Evolutionary conservation across 2,113 vertebrate genomes (phyloP), one percentile per base, ranked within the genome.

Genomic region (Progne subis): DNA sequence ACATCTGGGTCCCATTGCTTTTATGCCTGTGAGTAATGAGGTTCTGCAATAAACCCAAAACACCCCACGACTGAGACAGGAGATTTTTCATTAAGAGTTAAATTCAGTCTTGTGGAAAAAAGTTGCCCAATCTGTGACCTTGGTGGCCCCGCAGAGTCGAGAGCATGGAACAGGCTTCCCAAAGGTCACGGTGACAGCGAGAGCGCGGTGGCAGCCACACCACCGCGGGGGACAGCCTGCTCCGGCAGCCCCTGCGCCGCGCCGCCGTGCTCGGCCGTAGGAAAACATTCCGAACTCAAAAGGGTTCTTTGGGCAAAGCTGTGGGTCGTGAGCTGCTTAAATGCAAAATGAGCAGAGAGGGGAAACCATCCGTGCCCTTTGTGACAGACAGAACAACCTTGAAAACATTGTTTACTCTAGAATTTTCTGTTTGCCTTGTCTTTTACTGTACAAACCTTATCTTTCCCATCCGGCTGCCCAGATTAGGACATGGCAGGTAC

Each of bases 391-490:
- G 92, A 92, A 46, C 75, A 43, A 49, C 70, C 92, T 67, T 57
- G 72, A 50, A 88, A 83, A 52, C 32, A 44, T 55, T 67, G 56
- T 92, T 95, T 87, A 67, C 81, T 87, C 83, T 9, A 47, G 64
- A 86, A 83, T 55, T 82, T 65, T 79, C 41, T 83, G 59, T 95
- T 94, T 95, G 50, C 87, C 57, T 86, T 88, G 79, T 90, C 44
- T 74, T 82, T 83, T 47, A 55, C 72, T 70, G 86, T 43, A 74
- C 77, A 86, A 74, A 50, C 63, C 31, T 75, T 77, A 52, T 65
- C 63, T 79, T 44, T 50, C n/a, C 50, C 0, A 3, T 61, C 12
- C 0, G 3, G 46, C 65, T 0, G 0, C 82, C 71, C 44, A 59
- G 59, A 56, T 77, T 86, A 37, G 69, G 68, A 47, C 79, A n/a